These are phyloP conservation scores for Hydra vulgaris DNA, from an alignment of 30 jellyfish, hydroid and myxozoan genomes.

Conservation along the genomic window DNA sequence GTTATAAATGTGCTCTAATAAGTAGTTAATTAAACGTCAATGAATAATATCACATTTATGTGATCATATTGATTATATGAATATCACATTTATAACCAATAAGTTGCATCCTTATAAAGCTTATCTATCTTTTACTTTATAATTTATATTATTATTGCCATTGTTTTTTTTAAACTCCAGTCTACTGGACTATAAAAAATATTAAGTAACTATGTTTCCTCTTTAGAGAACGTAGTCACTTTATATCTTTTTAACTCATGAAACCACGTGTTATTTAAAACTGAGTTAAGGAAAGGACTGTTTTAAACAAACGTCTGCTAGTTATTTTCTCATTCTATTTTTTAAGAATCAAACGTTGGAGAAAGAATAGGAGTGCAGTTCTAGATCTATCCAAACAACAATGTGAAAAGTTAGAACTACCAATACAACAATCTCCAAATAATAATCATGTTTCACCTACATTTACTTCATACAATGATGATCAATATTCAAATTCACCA, in stretches of 20 bases:
- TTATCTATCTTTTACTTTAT: neutral
- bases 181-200: neutral
- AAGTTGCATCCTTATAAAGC: neutral
- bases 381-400: neutral
- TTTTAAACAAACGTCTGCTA: neutral
- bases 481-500: neutral
- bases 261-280: neutral
- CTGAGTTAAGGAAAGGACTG: neutral
- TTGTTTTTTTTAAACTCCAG: neutral
- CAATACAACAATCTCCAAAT: neutral
- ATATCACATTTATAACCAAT: neutral
- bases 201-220: neutral
- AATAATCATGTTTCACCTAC: neutral
- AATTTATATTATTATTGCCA: neutral
- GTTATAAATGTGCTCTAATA: neutral
- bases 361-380: neutral
- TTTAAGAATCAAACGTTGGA: neutral
- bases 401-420: neutral
- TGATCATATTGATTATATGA: neutral
- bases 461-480: neutral
- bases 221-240: neutral
- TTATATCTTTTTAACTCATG: neutral
- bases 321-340: neutral
- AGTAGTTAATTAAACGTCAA: neutral
- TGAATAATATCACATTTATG: neutral